phyloP scores from a whole-genome alignment of 2,888 invertebrate species.

The Thysanoteuthis rhombus region DNA sequence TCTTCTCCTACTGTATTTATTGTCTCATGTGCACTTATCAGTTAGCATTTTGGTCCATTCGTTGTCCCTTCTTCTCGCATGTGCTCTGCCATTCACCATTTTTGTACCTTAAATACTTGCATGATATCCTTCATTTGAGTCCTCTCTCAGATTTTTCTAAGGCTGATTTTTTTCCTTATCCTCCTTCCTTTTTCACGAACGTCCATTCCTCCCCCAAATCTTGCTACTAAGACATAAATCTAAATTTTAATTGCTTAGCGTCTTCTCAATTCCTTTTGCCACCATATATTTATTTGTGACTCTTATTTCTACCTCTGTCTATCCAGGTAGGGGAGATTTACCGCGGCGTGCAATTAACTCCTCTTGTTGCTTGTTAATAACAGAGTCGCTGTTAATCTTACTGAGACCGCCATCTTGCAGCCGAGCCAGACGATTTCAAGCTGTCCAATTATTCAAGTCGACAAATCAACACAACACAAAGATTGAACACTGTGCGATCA shows the following conservation, averaged over 20 bases:
- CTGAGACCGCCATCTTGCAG: neutral
- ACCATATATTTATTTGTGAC: neutral
- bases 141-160: too few relatives aligned
- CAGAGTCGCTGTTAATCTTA: neutral
- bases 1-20: too few relatives aligned
- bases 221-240: neutral
- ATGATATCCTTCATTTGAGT: too few relatives aligned
- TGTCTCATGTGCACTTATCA: too few relatives aligned
- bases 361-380: neutral
- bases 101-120: too few relatives aligned
- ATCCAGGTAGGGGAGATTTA: neutral
- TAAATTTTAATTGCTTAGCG: neutral
- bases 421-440: neutral
- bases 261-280: neutral
- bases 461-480: neutral
- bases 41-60: too few relatives aligned
- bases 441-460: neutral
- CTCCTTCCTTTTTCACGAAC: too few relatives aligned
- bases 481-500: neutral
- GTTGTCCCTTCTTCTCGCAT: too few relatives aligned
- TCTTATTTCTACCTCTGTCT: neutral
- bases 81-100: too few relatives aligned
- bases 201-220: neutral
- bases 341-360: conserved; percentile 12
- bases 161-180: too few relatives aligned